Percentiles rank a stretch among this genome's conserved stretches.
Conservation (phyloP, 2,113 vertebrate genomes). For the Phrynocephalus versicolor region DNA sequence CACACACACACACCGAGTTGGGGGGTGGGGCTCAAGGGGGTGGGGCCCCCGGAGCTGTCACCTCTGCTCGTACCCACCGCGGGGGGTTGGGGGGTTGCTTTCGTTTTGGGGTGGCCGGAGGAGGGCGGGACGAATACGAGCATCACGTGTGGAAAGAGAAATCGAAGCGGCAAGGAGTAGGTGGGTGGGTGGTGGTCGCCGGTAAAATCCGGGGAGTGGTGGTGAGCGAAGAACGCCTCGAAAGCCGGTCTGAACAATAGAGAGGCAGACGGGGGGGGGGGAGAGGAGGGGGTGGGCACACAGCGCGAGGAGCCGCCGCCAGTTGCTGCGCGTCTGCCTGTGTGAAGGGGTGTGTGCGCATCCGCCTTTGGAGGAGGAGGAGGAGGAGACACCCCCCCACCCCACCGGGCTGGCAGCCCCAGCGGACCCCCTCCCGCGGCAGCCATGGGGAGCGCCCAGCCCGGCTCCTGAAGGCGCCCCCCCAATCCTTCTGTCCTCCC, state of each 20-base stretch:
- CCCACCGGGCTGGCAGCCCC: conserved; percentile 16
- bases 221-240: conserved; percentile 30
- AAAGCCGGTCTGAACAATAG: conserved; percentile 75
- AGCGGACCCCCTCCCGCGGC: conserved; percentile 27
- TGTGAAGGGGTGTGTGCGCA: not conserved
- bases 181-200: conserved; percentile 41
- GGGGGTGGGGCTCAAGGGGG: not conserved
- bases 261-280: conserved; percentile 49
- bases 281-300: conserved; percentile 38
- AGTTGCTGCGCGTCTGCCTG: not conserved
- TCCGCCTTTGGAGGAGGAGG: not conserved
- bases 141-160: conserved; percentile 9
- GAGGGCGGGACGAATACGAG: not conserved
- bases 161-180: not conserved
- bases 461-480: conserved; percentile 53
- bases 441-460: conserved; percentile 49
- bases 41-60: conserved; percentile 5
- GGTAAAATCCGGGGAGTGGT: conserved; percentile 39
- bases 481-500: conserved; percentile 48
- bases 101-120: not conserved
- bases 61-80: not conserved
- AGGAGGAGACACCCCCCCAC: conserved; percentile 23
- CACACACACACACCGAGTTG: no score
- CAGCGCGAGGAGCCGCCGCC: conserved; percentile 35
- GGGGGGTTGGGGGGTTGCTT: not conserved